These are phyloP conservation scores for Psittacula cyanocephala DNA, from an alignment of 2,113 vertebrate species.

Conservation along the genomic window DNA sequence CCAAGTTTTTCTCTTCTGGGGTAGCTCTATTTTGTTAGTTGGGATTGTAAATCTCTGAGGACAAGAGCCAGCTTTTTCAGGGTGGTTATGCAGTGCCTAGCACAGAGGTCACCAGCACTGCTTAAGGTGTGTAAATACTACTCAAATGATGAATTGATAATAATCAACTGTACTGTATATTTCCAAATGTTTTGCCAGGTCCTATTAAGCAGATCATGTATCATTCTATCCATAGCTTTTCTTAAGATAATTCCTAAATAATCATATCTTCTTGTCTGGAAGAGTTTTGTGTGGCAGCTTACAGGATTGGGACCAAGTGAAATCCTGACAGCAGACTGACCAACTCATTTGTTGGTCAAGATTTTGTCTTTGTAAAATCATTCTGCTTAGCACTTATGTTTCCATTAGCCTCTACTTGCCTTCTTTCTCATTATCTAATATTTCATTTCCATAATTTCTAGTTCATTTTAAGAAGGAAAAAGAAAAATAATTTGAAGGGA, in stretches of 20 bases:
- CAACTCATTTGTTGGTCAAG: neutral
- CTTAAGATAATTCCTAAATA: neutral
- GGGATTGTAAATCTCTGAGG: neutral
- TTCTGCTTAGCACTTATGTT: neutral
- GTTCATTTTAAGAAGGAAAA: neutral
- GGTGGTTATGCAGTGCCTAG: neutral
- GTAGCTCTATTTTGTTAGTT: neutral
- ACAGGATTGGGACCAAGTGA: neutral
- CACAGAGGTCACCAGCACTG: rapidly evolving
- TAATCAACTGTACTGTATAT: neutral
- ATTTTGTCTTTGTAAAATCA: neutral
- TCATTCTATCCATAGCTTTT: neutral
- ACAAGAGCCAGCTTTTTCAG: neutral
- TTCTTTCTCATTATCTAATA: neutral
- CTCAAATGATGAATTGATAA: neutral
- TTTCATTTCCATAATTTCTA: neutral
- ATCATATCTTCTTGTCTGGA: neutral
- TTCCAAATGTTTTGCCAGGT: neutral
- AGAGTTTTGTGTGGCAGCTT: neutral
- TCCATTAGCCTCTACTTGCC: neutral
- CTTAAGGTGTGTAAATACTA: neutral
- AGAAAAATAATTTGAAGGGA: neutral
- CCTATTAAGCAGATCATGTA: rapidly evolving
- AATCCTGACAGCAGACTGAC: neutral
- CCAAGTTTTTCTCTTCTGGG: neutral